Evolutionary conservation across 2,797 vertebrate species (phyloP), one percentile per base, ranked within the genome.

Genomic region (Apogon talboti): DNA sequence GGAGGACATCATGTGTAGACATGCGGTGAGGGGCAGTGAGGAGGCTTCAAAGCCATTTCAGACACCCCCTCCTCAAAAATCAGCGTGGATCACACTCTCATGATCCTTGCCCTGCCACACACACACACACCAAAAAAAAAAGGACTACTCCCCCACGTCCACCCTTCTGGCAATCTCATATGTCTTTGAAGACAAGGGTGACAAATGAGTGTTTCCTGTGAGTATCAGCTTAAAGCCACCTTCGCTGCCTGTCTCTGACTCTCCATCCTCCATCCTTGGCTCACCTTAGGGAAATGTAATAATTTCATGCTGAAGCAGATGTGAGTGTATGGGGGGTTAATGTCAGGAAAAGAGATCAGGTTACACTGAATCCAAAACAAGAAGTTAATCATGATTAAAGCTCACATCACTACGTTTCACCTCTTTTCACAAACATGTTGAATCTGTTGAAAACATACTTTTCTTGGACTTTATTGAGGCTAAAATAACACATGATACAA

Each of bases 361-460:
- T 94, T 94, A 93, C 94, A 85, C 79, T 59, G 89, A 90, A 92
- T 82, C 88, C 90, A 90, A 89, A 90, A 92, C 24, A 28, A 28
- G 93, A 45, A 92, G 87, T 91, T 92, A 84, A 93, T 94, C 90
- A 92, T 93, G 91, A 94, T 94, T 93, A 94, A 94, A 93, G 48
- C 9, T 10, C 18, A 19, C 40, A 16, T 30, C 6, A 15, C 30
- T 18, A 21, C 33, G 12, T 54, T 19, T 7, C 47, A 57, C 19
- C 43, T 47, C 13, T 33, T 41, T 0, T 2, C 21, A 40, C 38
- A 43, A 30, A 65, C 9, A 47, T 37, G n/a, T 0, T 66, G 41
- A 6, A 45, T 48, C 15, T 48, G 41, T 28, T 28, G 24, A 28
- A 28, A 43, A 16, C n/a, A 45, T 38, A 7, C 14, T 61, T 51